These are phyloP conservation scores for Coccyzus lansbergi DNA, from an alignment of 2,797 vertebrate species.

Conservation along the genomic window DNA sequence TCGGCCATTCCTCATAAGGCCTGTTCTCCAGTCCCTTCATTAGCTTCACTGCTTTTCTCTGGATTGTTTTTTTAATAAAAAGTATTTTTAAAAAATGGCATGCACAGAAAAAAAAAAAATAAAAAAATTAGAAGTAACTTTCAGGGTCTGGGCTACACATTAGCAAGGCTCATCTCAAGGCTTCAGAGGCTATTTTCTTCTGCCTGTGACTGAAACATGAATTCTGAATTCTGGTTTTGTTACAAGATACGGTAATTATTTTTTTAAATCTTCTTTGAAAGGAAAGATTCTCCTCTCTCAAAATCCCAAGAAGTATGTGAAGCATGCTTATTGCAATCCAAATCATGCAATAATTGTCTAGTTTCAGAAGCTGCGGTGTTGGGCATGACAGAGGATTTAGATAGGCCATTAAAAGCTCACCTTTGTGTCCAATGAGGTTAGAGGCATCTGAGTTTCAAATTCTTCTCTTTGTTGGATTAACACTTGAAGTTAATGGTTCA, in stretches of 20 bases:
- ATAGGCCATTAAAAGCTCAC: background rate
- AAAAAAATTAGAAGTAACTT: background rate
- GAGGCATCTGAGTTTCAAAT: background rate
- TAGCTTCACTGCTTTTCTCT: no score
- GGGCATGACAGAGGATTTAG: background rate
- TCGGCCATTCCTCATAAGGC: no score
- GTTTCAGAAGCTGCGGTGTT: background rate
- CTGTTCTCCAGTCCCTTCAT: no score
- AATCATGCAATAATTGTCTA: background rate
- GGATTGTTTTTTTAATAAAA: background rate
- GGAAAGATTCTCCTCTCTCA: background rate
- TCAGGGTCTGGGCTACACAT: background rate
- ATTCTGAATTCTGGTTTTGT: background rate
- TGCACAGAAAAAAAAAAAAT: background rate
- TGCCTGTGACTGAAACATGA: background rate
- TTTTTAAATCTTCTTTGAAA: background rate
- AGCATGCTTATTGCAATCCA: background rate
- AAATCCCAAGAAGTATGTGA: accelerated
- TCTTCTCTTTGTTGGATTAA: background rate
- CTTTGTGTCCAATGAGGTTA: background rate
- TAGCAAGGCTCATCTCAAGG: background rate
- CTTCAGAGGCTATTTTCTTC: background rate
- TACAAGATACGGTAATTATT: background rate
- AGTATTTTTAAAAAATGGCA: background rate
- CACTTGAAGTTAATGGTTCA: background rate